Evolutionary conservation across 2,888 invertebrate species (phyloP).

Genomic region (Caenorhabditis sulstoni): DNA sequence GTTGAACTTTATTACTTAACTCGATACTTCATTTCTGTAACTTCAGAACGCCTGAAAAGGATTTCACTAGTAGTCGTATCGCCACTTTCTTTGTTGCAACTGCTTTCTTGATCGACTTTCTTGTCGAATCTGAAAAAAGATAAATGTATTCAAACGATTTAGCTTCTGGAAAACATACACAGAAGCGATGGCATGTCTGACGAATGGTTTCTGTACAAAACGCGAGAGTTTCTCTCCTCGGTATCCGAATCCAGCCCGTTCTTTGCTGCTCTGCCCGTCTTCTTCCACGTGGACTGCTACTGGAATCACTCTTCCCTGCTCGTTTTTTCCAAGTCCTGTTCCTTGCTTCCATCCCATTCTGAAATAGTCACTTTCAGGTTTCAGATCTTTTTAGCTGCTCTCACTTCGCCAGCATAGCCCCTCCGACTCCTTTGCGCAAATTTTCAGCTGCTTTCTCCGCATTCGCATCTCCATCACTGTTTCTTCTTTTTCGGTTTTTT

Average conservation of each 20-base stretch:
- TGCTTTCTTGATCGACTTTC: slow-evolving; percentile 14
- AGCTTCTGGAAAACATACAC: slow-evolving; percentile 40
- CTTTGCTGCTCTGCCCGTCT: slow-evolving; percentile 63
- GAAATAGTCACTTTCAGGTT: slow-evolving; percentile 9
- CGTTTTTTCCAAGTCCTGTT: slow-evolving; percentile 82
- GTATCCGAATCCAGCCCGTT: slow-evolving; percentile 71
- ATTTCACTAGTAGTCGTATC: slow-evolving; percentile 25
- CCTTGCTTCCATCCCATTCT: slow-evolving; percentile 83
- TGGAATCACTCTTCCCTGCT: slow-evolving; percentile 79
- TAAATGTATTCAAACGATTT: background rate
- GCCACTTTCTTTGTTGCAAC: slow-evolving; percentile 3
- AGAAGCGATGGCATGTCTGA: slow-evolving; percentile 56
- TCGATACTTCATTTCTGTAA: slow-evolving; percentile 61
- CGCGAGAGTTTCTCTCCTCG: slow-evolving; percentile 67
- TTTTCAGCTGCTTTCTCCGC: slow-evolving; percentile 80
- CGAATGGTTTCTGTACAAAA: slow-evolving; percentile 37
- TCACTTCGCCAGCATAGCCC: slow-evolving; percentile 57
- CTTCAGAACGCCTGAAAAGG: slow-evolving; percentile 48
- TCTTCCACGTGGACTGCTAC: slow-evolving; percentile 68
- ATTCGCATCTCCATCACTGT: slow-evolving; percentile 78
- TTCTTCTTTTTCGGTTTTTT: slow-evolving; percentile 61
- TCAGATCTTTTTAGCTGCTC: background rate
- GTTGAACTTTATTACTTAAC: too few species aligned
- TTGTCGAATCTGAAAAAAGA: slow-evolving; percentile 52
- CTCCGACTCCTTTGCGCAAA: slow-evolving; percentile 72